Evolutionary conservation across 2,888 invertebrate species (phyloP), one percentile per base, ranked within the genome.

Genomic region (Chouioia cunea): DNA sequence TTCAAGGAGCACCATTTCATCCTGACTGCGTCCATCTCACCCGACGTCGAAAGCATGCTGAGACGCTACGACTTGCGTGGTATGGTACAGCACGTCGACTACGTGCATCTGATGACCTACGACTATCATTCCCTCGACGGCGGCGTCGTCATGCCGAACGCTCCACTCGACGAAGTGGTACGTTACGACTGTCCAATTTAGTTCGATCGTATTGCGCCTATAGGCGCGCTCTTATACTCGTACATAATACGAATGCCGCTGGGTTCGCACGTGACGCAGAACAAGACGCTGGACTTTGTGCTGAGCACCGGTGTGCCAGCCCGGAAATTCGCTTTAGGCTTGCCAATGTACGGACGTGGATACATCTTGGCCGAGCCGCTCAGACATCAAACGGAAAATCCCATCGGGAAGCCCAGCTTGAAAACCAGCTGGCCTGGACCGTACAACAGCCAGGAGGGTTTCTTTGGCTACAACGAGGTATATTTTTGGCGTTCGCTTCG

Each of bases 41-140:
- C 94, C 0, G 91, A 92, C 0, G 91, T 91, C 79, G 88, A 88
- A 36, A 93, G 92, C 0, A 93, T 95, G 79, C 92, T 94, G 73
- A 85, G 88, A 0, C 93, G 93, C 0, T 96, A 96, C 79, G 92
- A 95, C 82, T 88, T 96, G 15, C 87, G 89, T 6, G 89, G 90
- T 74, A 86, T 96, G 15, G 79, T 81, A 0, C 79, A 83, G 59
- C 77, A 83, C 69, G 74, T 83, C 16, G 92, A 93, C 82, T 90
- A 89, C 67, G 89, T 95, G 47, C 94, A 95, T 77, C 89, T 95
- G 82, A 96, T 95, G 95, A 93, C 93, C 73, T 96, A 96, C 83
- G 96, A 96, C 84, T 96, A 95, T 83, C 94, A 95, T 77, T 95
- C 95, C 0, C 89, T 92, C 4, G 96, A 95, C 95, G 93, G 95